Evolutionary conservation across 2,888 invertebrate genomes (phyloP).

Genomic region (Clusia tigrina): DNA sequence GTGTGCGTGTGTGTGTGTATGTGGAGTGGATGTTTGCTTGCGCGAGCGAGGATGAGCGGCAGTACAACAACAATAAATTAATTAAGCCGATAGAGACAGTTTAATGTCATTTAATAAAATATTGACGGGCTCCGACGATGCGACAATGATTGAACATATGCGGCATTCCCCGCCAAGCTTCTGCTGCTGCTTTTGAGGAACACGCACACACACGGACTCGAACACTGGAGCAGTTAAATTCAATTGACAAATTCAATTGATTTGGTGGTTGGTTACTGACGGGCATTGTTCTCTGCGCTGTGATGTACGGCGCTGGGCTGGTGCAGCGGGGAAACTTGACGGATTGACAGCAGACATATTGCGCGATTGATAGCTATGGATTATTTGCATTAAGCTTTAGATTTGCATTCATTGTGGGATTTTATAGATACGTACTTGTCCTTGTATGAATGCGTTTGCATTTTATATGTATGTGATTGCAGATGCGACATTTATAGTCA

Average conservation of each 20-base stretch:
- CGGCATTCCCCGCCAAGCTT: conserved; percentile 21
- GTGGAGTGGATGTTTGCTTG: conserved; percentile 17
- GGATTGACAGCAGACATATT: conserved; percentile 59
- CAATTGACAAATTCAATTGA: conserved; percentile 63
- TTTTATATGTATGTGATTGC: not conserved
- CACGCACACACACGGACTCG: too few species aligned
- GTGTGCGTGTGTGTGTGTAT: not conserved
- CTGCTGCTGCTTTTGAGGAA: conserved; percentile 16
- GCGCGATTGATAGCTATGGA: conserved; percentile 42
- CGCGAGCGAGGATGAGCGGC: conserved; percentile 33
- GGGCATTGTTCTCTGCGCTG: not conserved
- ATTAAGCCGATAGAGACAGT: conserved; percentile 64
- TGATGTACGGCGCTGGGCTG: conserved; percentile 16
- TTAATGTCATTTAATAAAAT: conserved; percentile 64
- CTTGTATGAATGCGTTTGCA: not conserved
- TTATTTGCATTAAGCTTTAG: conserved; percentile 38
- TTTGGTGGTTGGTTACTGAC: conserved; percentile 50
- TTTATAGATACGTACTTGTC: conserved; percentile 10
- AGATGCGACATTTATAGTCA: not conserved
- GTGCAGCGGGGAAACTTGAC: conserved; percentile 45
- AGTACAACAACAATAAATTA: conserved; percentile 63
- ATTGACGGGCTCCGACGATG: conserved; percentile 60
- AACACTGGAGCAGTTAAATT: conserved; percentile 60
- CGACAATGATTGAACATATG: conserved; percentile 48
- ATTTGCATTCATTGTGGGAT: conserved; percentile 23